Base-by-base conservation (phyloP, 2,113 vertebrate species). In the Chloropsis hardwickii region DNA sequence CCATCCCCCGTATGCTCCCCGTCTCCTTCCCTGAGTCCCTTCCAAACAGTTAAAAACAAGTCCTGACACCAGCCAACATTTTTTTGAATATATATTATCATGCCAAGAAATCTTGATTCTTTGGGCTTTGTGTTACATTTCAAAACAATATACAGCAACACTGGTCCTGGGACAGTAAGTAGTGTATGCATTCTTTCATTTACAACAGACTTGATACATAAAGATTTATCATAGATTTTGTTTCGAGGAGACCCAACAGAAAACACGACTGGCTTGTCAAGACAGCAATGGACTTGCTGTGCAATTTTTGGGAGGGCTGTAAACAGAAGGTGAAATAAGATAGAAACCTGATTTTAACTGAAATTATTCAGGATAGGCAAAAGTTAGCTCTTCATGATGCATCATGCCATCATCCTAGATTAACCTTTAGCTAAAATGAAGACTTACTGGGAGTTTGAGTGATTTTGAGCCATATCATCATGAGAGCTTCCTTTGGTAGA, bases 21-120 rank as follows among this genome's bases (percentile, higher is more conserved):
- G 13, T 90, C 94, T 70, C 67, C 88, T 83, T 77, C 29, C 82
- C 66, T 0, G 0, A 88, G 45, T 64, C 86, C 45, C 76, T 88
- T 92, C 86, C 88, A 90, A 88, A 94, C 86, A 94, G 19, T 37
- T 56, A 58, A 39, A 94, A 96, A 88, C 91, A 95, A 94, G 87
- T 81, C 73, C 73, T 11, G 25, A 64, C 81, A 92, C 57, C 81
- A 71, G 81, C 35, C 70, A 81, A 70, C 27, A 4, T 70, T 85
- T 80, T 66, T 79, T 27, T 10, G 0, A 86, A n/a, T 37, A 66
- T 23, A n/a, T 24, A 37, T 62, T 78, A 92, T 53, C 80, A 74
- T 33, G 67, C 85, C 88, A 95, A 80, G 66, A 77, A 80, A 93
- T 92, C 82, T 83, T 7, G 18, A 70, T 54, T 92, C 71, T 70